These are phyloP conservation scores for Apoda limacodes DNA, from an alignment of 2,888 invertebrate genomes.

Conservation along the genomic window DNA sequence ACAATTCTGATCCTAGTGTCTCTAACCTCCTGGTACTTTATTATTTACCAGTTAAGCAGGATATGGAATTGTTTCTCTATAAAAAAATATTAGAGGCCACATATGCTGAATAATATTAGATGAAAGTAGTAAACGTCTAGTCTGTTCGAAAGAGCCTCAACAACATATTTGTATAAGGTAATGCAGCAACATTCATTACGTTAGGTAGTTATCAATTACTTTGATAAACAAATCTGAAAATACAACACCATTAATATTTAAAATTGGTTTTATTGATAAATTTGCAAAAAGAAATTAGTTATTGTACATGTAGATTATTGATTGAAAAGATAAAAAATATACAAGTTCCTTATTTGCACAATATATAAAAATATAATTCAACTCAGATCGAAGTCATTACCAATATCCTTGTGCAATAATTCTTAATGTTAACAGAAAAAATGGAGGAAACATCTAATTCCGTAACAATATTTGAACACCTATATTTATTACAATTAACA, in stretches of 20 bases:
- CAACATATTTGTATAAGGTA: no score
- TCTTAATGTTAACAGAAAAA: constrained; percentile 55
- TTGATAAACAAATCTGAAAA: no score
- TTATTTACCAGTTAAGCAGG: no score
- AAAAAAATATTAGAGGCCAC: no score
- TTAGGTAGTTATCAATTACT: no score
- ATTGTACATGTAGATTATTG: constrained; percentile 68
- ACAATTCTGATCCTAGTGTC: no score
- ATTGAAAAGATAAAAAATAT: constrained; percentile 65
- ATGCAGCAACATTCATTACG: no score
- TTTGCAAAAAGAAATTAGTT: constrained; percentile 62
- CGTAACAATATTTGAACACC: constrained; percentile 68
- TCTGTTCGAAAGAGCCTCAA: no score
- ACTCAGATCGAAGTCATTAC: constrained; percentile 66
- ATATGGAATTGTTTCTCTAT: no score
- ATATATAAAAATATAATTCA: constrained; percentile 67
- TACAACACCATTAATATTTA: constrained; percentile 46
- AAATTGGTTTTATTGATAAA: constrained; percentile 68
- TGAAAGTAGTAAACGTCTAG: no score
- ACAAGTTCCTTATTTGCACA: constrained; percentile 62
- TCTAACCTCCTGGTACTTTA: no score
- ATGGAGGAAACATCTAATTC: constrained; percentile 62
- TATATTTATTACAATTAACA: constrained; percentile 58
- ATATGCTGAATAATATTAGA: no score
- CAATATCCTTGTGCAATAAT: constrained; percentile 69